Base-by-base conservation (phyloP, 2,797 vertebrate species). In the Tenualosa ilisha region DNA sequence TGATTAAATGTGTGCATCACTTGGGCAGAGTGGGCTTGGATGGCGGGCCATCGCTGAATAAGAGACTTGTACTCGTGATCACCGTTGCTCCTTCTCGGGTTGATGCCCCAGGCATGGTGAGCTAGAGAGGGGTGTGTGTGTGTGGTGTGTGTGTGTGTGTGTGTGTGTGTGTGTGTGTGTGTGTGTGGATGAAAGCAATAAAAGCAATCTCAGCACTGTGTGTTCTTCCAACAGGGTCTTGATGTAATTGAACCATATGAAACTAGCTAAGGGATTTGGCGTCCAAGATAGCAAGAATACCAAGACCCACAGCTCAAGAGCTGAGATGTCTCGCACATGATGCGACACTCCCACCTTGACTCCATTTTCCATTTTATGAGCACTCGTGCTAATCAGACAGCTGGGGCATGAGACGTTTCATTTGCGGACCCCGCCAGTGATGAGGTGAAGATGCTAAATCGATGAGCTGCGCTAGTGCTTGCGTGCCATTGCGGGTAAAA, bases 201-300 rank as follows among this genome's bases (percentile, higher is more conserved):
- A 86, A 40, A 84, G 82, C 81, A 83, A 85, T 84, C 68, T 75
- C 22, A 54, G 63, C 53, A 79, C 26, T 72, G 65, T 40, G 31
- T 84, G 59, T 84, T 17, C 50, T 68, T 87, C 49, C 53, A 51
- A 20, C 50, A 85, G 79, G 31, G 13, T 12, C 61, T 65, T 56
- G 83, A 65, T 86, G 75, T 86, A 87, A 88, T 84, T 84, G 83
- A 87, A 88, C 63, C 24, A 82, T 84, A 82, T 17, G 51, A 83
- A 79, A 24, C 22, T 82, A 40, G 12, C 31, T 65, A 17, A 65
- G 50, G 24, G 56, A 26, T 68, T 61, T 51, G 50, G 24, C 24
- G 6, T 49, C 72, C 40, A 79, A 79, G 72, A 46, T 79, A 79
- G 46, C 24, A 20, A 61, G 31, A 49, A 22, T 81, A 53, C 50